Evolutionary conservation across 2,888 invertebrate genomes (phyloP), one percentile per base, ranked within the genome.

Genomic region (Lacanobia wlatinum): DNA sequence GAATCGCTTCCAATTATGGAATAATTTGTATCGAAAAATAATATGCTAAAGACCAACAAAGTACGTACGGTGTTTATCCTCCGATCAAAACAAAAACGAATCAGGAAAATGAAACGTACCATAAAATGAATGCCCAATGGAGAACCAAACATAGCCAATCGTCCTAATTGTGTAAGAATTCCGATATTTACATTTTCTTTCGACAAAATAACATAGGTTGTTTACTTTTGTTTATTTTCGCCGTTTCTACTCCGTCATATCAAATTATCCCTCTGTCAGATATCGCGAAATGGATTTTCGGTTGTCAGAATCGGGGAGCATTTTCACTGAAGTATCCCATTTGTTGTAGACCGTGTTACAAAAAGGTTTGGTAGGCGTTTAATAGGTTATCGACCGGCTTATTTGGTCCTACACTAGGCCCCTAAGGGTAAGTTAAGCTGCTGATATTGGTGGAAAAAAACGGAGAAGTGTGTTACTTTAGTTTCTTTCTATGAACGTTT

Each of bases 231-330:
- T 87, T 84, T 85, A 70, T 87, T 86, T 80, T 80, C 60, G 72
- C 70, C 80, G 70, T 84, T 90, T 86, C 79, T 80, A 78, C 76
- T 70, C 71, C 83, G 88, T 90, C 90, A 86, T 85, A 87, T 87
- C 90, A 87, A 87, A 90, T 92, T 92, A 92, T 91, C 89, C 91
- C 87, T 62, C 84, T 90, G 92, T 92, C 92, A 89, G 87, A 83
- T 84, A 84, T 86, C 87, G 82, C 83, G 87, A 90, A 92, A 90
- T 90, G 90, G 90, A 89, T 90, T 91, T 90, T 89, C 86, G 86
- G 88, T 76, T 89, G 91, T 91, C 90, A 87, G 85, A 83, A 83
- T 81, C 59, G 74, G 52, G 65, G 46, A 82, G 69, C 74, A 78
- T 84, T 73, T 86, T 80, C 52, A 70, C 69, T 81, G 79, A 83